Conservation (phyloP, 2,797 vertebrate genomes). For the Sylvia borin region DNA sequence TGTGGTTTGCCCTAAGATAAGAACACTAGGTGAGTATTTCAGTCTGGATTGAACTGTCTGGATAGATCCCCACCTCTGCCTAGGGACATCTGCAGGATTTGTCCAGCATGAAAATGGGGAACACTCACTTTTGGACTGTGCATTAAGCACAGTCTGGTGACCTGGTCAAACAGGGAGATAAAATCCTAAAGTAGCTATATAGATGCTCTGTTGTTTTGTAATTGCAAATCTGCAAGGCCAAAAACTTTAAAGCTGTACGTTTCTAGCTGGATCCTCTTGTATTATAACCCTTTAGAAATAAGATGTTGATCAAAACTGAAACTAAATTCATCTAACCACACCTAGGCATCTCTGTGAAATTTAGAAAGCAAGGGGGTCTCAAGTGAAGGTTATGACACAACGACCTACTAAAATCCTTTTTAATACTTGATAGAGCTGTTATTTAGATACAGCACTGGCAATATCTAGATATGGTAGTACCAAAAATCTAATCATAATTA, state of each 20-base stretch:
- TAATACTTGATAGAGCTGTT: background rate
- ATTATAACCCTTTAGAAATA: background rate
- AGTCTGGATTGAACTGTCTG: background rate
- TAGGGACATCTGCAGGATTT: background rate
- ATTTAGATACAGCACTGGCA: background rate
- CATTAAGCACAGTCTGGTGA: no score
- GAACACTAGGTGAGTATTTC: background rate
- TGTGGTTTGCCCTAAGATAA: background rate
- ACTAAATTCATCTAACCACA: background rate
- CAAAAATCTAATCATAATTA: background rate
- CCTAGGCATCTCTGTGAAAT: background rate
- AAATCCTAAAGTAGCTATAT: background rate
- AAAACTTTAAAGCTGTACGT: background rate
- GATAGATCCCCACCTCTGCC: background rate
- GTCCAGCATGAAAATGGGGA: background rate
- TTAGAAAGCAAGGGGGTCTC: background rate
- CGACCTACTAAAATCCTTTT: background rate
- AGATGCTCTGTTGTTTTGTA: background rate
- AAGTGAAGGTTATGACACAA: background rate
- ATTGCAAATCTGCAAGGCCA: background rate
- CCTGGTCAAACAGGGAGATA: background rate
- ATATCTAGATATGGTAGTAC: background rate
- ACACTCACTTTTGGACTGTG: background rate
- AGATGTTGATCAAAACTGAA: background rate
- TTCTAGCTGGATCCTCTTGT: background rate